Conservation (phyloP, 2,888 invertebrate genomes). For the Orchesella flavescens region DNA sequence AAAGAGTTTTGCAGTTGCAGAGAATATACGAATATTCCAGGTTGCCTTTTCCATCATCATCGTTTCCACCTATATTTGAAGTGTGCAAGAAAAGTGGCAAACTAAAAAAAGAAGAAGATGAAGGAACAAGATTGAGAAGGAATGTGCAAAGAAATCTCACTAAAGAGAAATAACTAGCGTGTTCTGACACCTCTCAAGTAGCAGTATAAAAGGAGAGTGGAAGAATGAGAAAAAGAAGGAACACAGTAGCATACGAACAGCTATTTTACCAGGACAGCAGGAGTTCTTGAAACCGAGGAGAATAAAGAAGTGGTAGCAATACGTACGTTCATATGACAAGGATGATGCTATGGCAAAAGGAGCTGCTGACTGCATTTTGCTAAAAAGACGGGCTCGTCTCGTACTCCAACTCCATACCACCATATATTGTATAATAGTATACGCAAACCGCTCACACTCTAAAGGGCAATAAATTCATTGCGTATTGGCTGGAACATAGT, state of each 20-base stretch:
- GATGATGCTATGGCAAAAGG: background rate
- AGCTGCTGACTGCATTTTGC: background rate
- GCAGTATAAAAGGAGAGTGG: background rate
- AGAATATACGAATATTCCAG: background rate
- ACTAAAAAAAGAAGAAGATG: background rate
- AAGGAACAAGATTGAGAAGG: background rate
- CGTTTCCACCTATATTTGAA: conserved; percentile 36
- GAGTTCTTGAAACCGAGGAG: background rate
- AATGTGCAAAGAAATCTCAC: conserved; percentile 26
- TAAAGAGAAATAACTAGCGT: conserved; percentile 33
- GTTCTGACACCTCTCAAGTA: conserved; percentile 11
- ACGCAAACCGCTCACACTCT: conserved; percentile 4
- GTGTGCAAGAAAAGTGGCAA: conserved; percentile 15
- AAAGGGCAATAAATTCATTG: conserved; percentile 49
- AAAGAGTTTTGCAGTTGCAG: conserved; percentile 31
- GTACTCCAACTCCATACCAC: background rate
- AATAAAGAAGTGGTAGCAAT: background rate
- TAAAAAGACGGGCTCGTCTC: background rate
- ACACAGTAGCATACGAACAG: background rate
- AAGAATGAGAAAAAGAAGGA: background rate
- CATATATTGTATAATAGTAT: background rate
- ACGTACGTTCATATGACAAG: background rate
- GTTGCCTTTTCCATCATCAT: conserved; percentile 13
- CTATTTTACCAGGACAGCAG: background rate
- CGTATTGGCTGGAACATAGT: conserved; percentile 47